phyloP scores from a whole-genome alignment of 2,113 vertebrate species.

The Perccottus glenii region DNA sequence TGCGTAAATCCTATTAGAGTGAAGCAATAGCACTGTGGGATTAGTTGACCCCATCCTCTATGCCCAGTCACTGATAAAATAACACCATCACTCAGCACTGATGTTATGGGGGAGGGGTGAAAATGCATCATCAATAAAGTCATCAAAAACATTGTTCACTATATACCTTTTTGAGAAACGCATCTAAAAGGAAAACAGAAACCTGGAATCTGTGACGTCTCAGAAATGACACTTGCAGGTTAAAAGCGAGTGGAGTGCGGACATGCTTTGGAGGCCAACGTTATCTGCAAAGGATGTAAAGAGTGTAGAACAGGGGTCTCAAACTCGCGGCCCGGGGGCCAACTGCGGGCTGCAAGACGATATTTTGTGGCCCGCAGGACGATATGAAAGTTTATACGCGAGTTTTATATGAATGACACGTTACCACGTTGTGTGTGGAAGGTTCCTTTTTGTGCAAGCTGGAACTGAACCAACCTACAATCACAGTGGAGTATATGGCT shows the following conservation, averaged over 20 bases:
- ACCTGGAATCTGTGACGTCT: slow-evolving; percentile 58
- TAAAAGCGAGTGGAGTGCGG: slow-evolving; percentile 24
- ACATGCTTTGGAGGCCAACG: not conserved
- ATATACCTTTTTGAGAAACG: not conserved
- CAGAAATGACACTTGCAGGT: slow-evolving; percentile 57
- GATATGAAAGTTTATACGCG: too few relatives aligned
- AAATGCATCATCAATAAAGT: not conserved
- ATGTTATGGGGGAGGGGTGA: not conserved
- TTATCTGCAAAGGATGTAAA: slow-evolving; percentile 12
- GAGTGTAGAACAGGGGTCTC: not conserved
- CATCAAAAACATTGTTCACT: not conserved
- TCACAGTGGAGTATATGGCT: too few relatives aligned
- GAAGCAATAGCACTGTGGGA: slow-evolving; percentile 19
- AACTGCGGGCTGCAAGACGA: too few relatives aligned
- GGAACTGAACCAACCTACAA: too few relatives aligned
- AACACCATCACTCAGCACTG: slow-evolving; percentile 6
- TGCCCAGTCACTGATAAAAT: slow-evolving; percentile 28
- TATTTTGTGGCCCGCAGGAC: too few relatives aligned
- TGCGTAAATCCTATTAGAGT: slow-evolving; percentile 57
- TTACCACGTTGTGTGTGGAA: too few relatives aligned
- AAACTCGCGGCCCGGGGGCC: too few relatives aligned
- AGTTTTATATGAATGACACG: too few relatives aligned
- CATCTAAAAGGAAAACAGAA: slow-evolving; percentile 20
- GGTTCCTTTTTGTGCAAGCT: too few relatives aligned
- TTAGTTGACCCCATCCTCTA: slow-evolving; percentile 37